Evolutionary conservation across 1,140 invertebrate species (phyloP).

Genomic region (Propsilocerus akamusi): DNA sequence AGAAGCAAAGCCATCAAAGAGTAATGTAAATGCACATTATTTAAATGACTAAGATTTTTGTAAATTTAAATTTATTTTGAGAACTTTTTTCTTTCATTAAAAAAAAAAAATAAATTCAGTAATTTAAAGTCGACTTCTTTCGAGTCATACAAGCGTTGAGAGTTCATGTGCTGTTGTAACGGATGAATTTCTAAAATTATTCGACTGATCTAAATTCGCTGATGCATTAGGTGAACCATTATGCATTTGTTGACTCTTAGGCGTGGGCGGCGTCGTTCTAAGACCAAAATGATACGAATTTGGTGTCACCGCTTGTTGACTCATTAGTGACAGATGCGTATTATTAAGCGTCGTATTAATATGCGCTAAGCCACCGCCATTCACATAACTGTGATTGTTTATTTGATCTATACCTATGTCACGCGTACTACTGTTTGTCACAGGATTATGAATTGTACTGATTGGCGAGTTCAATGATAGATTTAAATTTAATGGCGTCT

Average conservation of each 20-base stretch:
- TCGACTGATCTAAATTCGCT: background rate
- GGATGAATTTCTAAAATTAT: background rate
- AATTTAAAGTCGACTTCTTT: too few species aligned
- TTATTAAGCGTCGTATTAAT: slow-evolving; percentile 1
- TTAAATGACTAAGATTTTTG: too few species aligned
- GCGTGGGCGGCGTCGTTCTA: background rate
- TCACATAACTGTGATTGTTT: background rate
- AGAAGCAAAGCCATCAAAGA: too few species aligned
- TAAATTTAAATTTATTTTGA: too few species aligned
- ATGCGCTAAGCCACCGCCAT: background rate
- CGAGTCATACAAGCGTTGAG: too few species aligned
- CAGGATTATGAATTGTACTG: background rate
- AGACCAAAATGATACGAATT: background rate
- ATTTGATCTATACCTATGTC: background rate
- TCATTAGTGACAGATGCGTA: background rate
- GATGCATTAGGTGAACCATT: background rate
- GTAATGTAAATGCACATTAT: too few species aligned
- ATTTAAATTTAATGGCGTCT: background rate
- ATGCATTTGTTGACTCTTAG: background rate
- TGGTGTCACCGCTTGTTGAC: background rate
- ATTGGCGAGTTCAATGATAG: background rate
- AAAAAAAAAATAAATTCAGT: too few species aligned
- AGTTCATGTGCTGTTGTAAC: background rate
- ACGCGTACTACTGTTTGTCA: background rate
- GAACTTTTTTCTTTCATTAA: too few species aligned